Percentiles rank a stretch among this genome's conserved stretches.
Evolutionary conservation across 2,797 vertebrate genomes (phyloP).

Genomic region (Euphonia xanthogaster): DNA sequence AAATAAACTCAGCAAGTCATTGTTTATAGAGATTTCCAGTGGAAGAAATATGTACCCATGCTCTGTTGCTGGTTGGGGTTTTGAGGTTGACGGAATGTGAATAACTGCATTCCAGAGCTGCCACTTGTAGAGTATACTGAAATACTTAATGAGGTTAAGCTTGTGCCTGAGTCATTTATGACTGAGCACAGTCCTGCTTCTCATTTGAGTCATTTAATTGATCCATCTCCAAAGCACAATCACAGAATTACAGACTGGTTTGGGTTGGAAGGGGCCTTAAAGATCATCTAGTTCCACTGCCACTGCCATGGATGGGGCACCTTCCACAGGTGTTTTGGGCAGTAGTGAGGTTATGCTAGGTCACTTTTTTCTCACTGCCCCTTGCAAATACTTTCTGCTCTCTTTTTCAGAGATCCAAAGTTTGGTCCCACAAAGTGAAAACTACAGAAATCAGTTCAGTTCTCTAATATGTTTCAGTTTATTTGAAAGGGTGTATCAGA

Average conservation of each 20-base stretch:
- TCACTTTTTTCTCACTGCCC: not conserved
- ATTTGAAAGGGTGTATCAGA: not conserved
- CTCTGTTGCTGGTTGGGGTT: not conserved
- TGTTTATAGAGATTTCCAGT: not conserved
- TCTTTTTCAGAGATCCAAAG: not conserved
- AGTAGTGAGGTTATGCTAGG: not conserved
- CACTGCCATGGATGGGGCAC: not conserved
- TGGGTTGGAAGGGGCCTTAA: not conserved
- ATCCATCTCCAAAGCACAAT: not conserved
- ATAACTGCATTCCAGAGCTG: not conserved
- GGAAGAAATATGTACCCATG: not conserved
- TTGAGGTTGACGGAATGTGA: not conserved
- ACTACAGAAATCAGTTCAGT: not conserved
- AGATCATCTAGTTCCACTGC: not conserved
- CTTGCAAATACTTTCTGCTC: not conserved
- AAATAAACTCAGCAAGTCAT: not conserved
- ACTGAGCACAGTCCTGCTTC: not conserved
- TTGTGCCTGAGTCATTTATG: not conserved
- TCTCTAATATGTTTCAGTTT: not conserved
- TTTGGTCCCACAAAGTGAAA: not conserved
- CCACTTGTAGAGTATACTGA: not conserved
- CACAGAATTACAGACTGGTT: not conserved
- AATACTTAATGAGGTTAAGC: not conserved
- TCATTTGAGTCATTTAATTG: not conserved
- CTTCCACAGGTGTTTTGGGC: not conserved